These are phyloP conservation scores for Neotoma lepida DNA, from an alignment of 2,113 vertebrate species.

Conservation along the genomic window DNA sequence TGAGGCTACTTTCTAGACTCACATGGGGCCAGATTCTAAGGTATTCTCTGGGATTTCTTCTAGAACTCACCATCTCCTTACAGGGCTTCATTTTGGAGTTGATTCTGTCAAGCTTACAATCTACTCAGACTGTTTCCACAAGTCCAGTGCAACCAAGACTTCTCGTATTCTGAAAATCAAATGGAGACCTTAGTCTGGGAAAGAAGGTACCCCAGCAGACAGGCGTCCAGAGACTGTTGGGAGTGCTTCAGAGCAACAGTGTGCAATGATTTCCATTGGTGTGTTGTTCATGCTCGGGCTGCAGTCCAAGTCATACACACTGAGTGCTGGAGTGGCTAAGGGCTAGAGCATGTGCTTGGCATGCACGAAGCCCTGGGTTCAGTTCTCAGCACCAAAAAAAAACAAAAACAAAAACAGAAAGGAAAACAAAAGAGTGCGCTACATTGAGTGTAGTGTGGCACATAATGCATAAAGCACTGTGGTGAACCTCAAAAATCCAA, in stretches of 20 bases:
- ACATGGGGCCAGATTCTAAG: background rate
- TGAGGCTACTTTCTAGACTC: slow-evolving; percentile 34
- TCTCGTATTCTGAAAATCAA: slow-evolving; percentile 49
- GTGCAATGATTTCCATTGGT: slow-evolving; percentile 15
- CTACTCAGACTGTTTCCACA: slow-evolving; percentile 11
- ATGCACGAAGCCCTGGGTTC: background rate
- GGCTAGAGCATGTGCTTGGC: background rate
- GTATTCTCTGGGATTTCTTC: slow-evolving; percentile 38
- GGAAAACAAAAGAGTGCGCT: background rate
- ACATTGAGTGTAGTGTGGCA: background rate
- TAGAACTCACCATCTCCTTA: slow-evolving; percentile 43
- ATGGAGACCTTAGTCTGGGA: background rate
- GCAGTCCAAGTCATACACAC: background rate
- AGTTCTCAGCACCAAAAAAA: background rate
- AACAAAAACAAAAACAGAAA: background rate
- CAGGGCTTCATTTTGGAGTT: slow-evolving; percentile 29
- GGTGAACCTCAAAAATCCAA: slow-evolving; percentile 17
- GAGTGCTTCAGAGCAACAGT: background rate
- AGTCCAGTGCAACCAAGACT: slow-evolving; percentile 2
- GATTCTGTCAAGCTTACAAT: slow-evolving; percentile 43
- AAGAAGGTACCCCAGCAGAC: background rate
- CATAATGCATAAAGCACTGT: slow-evolving; percentile 11
- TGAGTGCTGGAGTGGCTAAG: background rate
- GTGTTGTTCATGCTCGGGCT: background rate
- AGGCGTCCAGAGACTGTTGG: background rate